These are phyloP conservation scores for Eudemis profundana DNA, from an alignment of 2,888 invertebrate species.

Conservation along the genomic window DNA sequence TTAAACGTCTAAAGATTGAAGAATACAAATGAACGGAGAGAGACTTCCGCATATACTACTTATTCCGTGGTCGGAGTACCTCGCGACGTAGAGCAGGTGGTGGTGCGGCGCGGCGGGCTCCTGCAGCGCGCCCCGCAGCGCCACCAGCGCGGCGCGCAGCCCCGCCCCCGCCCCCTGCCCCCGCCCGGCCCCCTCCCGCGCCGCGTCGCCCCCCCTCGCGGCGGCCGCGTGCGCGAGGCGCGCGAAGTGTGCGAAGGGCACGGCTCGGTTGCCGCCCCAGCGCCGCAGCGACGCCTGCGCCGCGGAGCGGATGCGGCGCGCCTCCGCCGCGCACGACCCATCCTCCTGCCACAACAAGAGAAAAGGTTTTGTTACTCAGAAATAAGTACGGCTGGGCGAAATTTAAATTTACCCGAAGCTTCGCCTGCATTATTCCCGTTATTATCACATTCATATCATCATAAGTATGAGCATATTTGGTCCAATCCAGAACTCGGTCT, in stretches of 20 bases:
- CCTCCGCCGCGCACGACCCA: slow-evolving; percentile 45
- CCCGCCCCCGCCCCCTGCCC: slow-evolving; percentile 22
- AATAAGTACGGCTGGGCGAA: no score
- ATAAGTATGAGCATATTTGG: no score
- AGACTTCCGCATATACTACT: no score
- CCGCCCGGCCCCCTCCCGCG: slow-evolving; percentile 1
- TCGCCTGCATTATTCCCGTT: no score
- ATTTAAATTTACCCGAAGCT: no score
- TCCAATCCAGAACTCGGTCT: no score
- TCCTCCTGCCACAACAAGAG: slow-evolving; percentile 7
- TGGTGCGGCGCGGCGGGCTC: slow-evolving; percentile 66
- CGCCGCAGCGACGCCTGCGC: slow-evolving; percentile 43
- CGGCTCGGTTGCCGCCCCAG: slow-evolving; percentile 40
- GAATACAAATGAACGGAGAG: no score
- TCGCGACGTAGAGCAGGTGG: slow-evolving; percentile 53
- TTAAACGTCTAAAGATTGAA: no score
- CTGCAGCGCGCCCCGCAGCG: slow-evolving; percentile 53
- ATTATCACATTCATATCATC: no score
- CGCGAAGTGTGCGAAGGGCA: slow-evolving; percentile 50
- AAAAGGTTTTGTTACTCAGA: background rate
- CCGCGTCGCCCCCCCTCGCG: slow-evolving; percentile 1
- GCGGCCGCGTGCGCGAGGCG: slow-evolving; percentile 45
- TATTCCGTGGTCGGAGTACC: no score
- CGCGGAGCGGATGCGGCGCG: slow-evolving; percentile 50
- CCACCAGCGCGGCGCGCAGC: slow-evolving; percentile 26